Conservation (phyloP, 2,113 vertebrate genomes). For the Sinocyclocheilus anshuiensis region DNA sequence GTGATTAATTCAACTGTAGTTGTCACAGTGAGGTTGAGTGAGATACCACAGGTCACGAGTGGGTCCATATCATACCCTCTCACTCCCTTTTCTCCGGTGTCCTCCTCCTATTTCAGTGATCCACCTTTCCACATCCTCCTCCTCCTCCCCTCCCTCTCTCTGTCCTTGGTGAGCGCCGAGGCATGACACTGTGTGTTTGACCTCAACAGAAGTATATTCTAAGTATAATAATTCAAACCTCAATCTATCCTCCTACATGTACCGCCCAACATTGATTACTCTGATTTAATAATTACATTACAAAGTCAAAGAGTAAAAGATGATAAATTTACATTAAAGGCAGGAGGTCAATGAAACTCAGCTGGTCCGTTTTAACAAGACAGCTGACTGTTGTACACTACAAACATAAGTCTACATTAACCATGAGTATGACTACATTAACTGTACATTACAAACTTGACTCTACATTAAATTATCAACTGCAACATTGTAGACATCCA, state of each 20-base stretch:
- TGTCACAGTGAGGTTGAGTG: conserved; percentile 30
- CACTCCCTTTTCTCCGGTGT: conserved; percentile 26
- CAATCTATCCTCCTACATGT: conserved; percentile 27
- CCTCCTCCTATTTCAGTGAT: conserved; percentile 44
- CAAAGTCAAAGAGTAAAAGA: conserved; percentile 28
- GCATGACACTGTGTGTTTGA: conserved; percentile 37
- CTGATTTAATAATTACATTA: conserved; percentile 32
- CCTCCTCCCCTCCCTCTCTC: neutral
- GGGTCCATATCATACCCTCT: conserved; percentile 24
- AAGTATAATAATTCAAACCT: conserved; percentile 11
- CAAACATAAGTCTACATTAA: conserved; percentile 3
- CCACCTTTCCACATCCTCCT: conserved; percentile 35
- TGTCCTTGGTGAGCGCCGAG: conserved; percentile 29
- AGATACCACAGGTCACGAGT: conserved; percentile 30
- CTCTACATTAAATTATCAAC: neutral
- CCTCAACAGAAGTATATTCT: conserved; percentile 31
- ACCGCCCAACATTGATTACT: conserved; percentile 34
- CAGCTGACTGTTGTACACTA: neutral
- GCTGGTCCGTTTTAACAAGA: neutral
- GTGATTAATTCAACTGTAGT: conserved; percentile 34
- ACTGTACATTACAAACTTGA: neutral
- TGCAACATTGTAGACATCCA: neutral
- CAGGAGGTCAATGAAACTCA: neutral
- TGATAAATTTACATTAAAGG: neutral
- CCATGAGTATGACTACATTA: neutral